Base-by-base conservation (phyloP, 1,140 invertebrate genomes). In the Cheumatopsyche charites region DNA sequence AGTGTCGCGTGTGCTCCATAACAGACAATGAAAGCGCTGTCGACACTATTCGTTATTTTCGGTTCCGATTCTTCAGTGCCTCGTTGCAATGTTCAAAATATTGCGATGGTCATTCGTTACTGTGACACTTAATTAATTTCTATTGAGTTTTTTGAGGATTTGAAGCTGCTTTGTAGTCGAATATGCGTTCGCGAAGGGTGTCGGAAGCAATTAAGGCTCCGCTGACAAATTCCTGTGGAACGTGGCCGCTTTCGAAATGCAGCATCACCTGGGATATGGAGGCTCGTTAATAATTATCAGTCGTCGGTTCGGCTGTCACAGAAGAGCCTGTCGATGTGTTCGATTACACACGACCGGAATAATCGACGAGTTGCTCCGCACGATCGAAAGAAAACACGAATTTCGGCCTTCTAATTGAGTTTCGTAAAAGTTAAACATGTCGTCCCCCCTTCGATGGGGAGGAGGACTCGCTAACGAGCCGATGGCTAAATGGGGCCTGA, bases 401-500 rank as follows among this genome's bases (percentile, higher is more conserved):
- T 21, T 23, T 12, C 4, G 2, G 45, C 4, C n/a, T n/a, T n/a
- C 62, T 63, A 63, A 63, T 63, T 63, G 41, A 63, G 29, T 63
- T 42, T 42, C 15, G 62, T 13, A 6, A 29, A 63, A 63, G 36
- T 63, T 42, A 63, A 63, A 63, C 41, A 63, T 63, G 62, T 63
- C 62, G 15, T n/a, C 62, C 62, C 9, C 17, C 25, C n/a, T 21
- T 3, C n/a, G 62, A 25, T 36, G 58, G 58, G 29, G 58, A 26
- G 58, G 12, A 21, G 58, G 58, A 13, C 58, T 43, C n/a, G 47
- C 29, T 72, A 75, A 75, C 73, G 73, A 75, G 73, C 72, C 73
- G 73, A 75, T 75, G 65, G 67, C 73, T 75, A 73, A 75, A 72
- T 70, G 70, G 70, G 21, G 70, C 71, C 29, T 61, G 67, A 62